phyloP scores from a whole-genome alignment of 2,113 vertebrate species.

The Xenopus borealis region DNA sequence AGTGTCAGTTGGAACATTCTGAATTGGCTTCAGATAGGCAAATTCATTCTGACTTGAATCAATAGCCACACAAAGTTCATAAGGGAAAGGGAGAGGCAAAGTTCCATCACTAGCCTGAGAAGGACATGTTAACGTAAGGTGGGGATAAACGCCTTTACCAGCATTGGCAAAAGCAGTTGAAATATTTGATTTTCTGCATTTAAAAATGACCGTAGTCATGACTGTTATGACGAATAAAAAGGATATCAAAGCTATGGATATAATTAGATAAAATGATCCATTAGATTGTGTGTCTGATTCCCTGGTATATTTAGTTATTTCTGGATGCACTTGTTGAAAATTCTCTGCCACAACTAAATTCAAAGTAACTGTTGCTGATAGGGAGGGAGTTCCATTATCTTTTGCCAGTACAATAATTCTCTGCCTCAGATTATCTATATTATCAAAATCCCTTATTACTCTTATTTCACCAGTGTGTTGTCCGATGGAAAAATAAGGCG shows the following conservation, averaged over 20 bases:
- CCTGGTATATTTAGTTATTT: conserved; percentile 10
- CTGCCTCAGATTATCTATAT: conserved; percentile 14
- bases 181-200: background rate
- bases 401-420: conserved; percentile 23
- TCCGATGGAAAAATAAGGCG: conserved; percentile 18
- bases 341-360: conserved; percentile 40
- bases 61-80: conserved; percentile 24
- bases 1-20: background rate
- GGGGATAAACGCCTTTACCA: background rate
- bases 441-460: conserved; percentile 6
- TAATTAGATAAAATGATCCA: conserved; percentile 38
- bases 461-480: conserved; percentile 46
- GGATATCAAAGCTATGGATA: conserved; percentile 39
- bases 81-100: conserved; percentile 15
- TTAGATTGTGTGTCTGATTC: conserved; percentile 8
- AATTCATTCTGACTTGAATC: conserved; percentile 23
- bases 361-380: conserved; percentile 33
- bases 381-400: conserved; percentile 38
- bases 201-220: background rate
- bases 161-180: background rate
- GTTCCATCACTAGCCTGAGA: conserved; percentile 9
- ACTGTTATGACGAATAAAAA: conserved; percentile 51
- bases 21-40: background rate
- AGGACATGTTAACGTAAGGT: conserved; percentile 6
- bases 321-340: conserved; percentile 36